Conservation (phyloP, 2,888 invertebrate genomes). For the Gastrophysa polygoni region DNA sequence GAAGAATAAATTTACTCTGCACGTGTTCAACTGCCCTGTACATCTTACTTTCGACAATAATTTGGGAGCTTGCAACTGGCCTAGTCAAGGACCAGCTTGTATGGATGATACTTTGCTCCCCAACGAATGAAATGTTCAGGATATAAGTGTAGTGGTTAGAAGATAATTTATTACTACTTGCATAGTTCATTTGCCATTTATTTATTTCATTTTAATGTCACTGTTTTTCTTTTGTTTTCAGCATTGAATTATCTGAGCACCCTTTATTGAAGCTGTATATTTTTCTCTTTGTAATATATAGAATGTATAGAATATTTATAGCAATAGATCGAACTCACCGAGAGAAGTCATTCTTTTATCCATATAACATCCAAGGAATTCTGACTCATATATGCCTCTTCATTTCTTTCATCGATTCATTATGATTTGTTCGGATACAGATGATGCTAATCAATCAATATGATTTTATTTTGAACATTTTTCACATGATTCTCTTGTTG, state of each 20-base stretch:
- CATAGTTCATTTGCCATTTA: slow-evolving; percentile 31
- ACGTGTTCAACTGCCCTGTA: slow-evolving; percentile 79
- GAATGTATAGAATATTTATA: slow-evolving; percentile 18
- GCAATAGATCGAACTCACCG: not conserved
- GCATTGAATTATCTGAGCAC: slow-evolving; percentile 5
- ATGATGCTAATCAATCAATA: too few relatives aligned
- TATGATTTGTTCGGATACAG: too few relatives aligned
- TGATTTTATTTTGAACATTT: too few relatives aligned
- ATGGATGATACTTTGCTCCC: slow-evolving; percentile 67
- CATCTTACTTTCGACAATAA: slow-evolving; percentile 77
- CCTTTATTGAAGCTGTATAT: slow-evolving; percentile 21
- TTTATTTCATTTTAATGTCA: slow-evolving; percentile 37
- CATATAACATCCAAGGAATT: too few relatives aligned
- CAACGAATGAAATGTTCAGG: slow-evolving; percentile 44
- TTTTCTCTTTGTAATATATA: slow-evolving; percentile 25
- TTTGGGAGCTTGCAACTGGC: slow-evolving; percentile 83
- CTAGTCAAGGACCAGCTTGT: slow-evolving; percentile 79
- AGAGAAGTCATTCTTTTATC: too few relatives aligned
- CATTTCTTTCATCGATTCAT: too few relatives aligned
- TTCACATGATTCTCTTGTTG: too few relatives aligned
- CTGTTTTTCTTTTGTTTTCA: slow-evolving; percentile 12
- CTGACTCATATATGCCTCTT: too few relatives aligned
- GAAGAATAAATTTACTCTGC: slow-evolving; percentile 75
- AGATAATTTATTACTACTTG: slow-evolving; percentile 16
- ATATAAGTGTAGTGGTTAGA: not conserved